Evolutionary conservation across 2,797 vertebrate species (phyloP).

Genomic region (Melanitta fusca): DNA sequence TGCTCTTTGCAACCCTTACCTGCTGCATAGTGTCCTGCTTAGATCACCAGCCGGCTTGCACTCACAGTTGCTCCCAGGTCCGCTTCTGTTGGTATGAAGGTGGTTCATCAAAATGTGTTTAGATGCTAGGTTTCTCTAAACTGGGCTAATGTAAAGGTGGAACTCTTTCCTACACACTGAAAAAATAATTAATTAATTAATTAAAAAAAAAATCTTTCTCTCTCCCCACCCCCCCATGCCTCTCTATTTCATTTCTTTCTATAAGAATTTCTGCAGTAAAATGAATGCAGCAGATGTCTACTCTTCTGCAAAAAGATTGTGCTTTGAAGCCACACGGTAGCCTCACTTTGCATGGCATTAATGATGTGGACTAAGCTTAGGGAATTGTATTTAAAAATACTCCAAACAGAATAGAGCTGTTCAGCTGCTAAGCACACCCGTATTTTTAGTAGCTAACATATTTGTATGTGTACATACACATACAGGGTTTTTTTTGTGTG

Average conservation of each 20-base stretch:
- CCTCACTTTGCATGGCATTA: slow-evolving; percentile 33
- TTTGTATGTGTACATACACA: not conserved
- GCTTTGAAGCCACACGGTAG: slow-evolving; percentile 52
- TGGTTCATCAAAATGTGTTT: not conserved
- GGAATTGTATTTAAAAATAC: slow-evolving; percentile 52
- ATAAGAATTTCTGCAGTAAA: slow-evolving; percentile 50
- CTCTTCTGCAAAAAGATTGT: slow-evolving; percentile 53
- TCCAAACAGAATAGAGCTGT: slow-evolving; percentile 42
- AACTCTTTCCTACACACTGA: not conserved
- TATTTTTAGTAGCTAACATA: slow-evolving; percentile 28
- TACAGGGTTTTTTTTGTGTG: no score
- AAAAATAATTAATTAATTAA: not conserved
- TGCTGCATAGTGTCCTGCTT: not conserved
- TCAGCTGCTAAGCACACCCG: slow-evolving; percentile 38
- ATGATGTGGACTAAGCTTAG: slow-evolving; percentile 50
- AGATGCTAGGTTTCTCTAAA: not conserved
- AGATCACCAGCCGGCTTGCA: not conserved
- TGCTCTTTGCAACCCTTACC: not conserved
- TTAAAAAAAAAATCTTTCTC: not conserved
- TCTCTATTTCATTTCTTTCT: slow-evolving; percentile 54
- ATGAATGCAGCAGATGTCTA: slow-evolving; percentile 22
- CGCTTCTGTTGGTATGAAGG: not conserved
- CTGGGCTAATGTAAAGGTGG: not conserved
- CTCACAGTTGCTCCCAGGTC: not conserved
- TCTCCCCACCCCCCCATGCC: not conserved